Evolutionary conservation across 2,888 invertebrate genomes (phyloP).

Genomic region (Morpho achilles): DNA sequence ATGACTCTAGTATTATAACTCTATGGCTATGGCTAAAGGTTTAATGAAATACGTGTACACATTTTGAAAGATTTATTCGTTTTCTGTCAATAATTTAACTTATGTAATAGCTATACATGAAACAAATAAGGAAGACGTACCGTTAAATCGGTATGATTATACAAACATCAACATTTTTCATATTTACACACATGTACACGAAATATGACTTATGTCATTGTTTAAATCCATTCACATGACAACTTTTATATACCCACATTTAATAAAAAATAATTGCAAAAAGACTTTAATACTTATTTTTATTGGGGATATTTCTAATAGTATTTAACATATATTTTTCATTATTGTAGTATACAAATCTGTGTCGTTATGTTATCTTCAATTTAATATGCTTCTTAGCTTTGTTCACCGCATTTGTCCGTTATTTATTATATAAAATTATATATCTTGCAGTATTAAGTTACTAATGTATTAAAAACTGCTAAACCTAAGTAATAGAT

Average conservation of each 20-base stretch:
- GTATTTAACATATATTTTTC: no score
- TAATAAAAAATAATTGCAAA: no score
- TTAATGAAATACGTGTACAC: conserved; percentile 12
- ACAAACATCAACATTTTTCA: conserved; percentile 59
- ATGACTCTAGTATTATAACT: no score
- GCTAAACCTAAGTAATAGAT: no score
- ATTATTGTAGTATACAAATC: no score
- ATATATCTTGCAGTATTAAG: no score
- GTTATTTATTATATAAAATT: no score
- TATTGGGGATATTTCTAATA: no score
- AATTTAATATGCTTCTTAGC: background rate
- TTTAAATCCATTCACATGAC: background rate
- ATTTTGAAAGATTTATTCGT: conserved; percentile 73
- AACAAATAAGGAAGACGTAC: conserved; percentile 76
- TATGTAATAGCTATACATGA: conserved; percentile 61
- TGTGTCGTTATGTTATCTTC: no score
- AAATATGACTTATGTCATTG: conserved; percentile 19
- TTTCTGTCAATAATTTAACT: conserved; percentile 77
- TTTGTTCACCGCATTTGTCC: background rate
- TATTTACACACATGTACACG: conserved; percentile 66
- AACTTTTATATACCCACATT: no score
- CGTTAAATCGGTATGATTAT: conserved; percentile 49
- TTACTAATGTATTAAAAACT: no score
- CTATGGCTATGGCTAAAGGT: background rate
- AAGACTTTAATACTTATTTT: no score